phyloP scores from a whole-genome alignment of 1,140 invertebrate species.

The Drosophila cardini region DNA sequence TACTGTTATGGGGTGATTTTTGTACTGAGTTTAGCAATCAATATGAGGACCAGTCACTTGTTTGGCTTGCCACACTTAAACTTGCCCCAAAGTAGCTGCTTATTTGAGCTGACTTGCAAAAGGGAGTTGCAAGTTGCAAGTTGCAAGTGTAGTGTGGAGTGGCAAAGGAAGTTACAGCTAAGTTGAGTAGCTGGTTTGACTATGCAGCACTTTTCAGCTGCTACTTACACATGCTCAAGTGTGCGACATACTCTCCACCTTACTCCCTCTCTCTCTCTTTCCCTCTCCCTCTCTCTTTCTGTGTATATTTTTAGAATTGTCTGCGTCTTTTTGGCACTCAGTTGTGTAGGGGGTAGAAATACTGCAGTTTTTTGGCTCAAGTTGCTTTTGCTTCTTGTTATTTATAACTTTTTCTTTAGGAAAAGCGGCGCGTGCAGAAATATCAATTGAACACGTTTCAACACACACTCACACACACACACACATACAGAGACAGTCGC shows the following conservation, averaged over 20 bases:
- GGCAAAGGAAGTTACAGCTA: slow-evolving; percentile 1
- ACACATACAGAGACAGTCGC: slow-evolving; percentile 7
- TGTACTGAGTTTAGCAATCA: slow-evolving; percentile 61
- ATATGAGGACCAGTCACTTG: slow-evolving; percentile 72
- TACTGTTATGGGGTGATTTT: slow-evolving; percentile 15
- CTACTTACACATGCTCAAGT: slow-evolving; percentile 49
- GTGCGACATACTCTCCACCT: not conserved
- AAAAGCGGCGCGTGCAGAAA: slow-evolving; percentile 74
- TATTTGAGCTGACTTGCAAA: slow-evolving; percentile 43
- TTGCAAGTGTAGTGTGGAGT: not conserved
- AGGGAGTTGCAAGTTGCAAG: slow-evolving; percentile 16
- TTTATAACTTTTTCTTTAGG: slow-evolving; percentile 78
- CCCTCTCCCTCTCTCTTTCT: slow-evolving; percentile 11
- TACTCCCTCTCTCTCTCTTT: not conserved
- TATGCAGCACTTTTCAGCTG: not conserved
- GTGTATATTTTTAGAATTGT: slow-evolving; percentile 72
- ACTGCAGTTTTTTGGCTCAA: slow-evolving; percentile 67
- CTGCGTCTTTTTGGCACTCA: slow-evolving; percentile 62
- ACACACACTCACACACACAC: slow-evolving; percentile 60
- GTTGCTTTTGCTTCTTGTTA: slow-evolving; percentile 62
- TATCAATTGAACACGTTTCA: slow-evolving; percentile 84
- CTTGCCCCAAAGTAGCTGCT: slow-evolving; percentile 51
- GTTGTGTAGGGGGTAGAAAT: slow-evolving; percentile 54
- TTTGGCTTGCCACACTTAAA: slow-evolving; percentile 68
- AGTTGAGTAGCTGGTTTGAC: slow-evolving; percentile 50